Percentiles rank a stretch among this genome's conserved stretches.
Evolutionary conservation across 2,888 invertebrate species (phyloP).

Genomic region (Sphaerophoria taeniata): DNA sequence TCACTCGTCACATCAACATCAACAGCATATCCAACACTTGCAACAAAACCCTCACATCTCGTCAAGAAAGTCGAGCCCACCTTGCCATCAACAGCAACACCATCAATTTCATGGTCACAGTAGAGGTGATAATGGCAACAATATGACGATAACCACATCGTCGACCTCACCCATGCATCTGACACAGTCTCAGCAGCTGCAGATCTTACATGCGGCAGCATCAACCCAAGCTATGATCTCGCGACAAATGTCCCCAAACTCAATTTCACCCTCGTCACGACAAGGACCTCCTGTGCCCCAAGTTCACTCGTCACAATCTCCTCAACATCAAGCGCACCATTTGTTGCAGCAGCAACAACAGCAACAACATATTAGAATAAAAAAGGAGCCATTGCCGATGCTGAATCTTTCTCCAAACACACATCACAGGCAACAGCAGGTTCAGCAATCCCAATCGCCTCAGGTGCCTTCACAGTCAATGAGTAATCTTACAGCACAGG

Average conservation of each 20-base stretch:
- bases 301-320: slow-evolving; percentile 77
- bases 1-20: slow-evolving; percentile 79
- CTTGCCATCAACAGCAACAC: slow-evolving; percentile 67
- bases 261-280: slow-evolving; percentile 77
- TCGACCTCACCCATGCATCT: slow-evolving; percentile 80
- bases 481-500: slow-evolving; percentile 78
- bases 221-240: slow-evolving; percentile 77
- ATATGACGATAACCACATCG: slow-evolving; percentile 73
- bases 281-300: slow-evolving; percentile 74
- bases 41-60: slow-evolving; percentile 79
- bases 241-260: slow-evolving; percentile 79
- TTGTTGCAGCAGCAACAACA: slow-evolving; percentile 77
- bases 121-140: slow-evolving; percentile 72
- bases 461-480: slow-evolving; percentile 78
- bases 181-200: slow-evolving; percentile 82
- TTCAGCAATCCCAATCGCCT: slow-evolving; percentile 77
- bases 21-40: slow-evolving; percentile 78
- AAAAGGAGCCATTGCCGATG: slow-evolving; percentile 79
- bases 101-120: slow-evolving; percentile 71
- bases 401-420: slow-evolving; percentile 75
- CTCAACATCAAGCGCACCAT: slow-evolving; percentile 80
- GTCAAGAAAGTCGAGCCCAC: slow-evolving; percentile 75
- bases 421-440: slow-evolving; percentile 78
- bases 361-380: slow-evolving; percentile 80
- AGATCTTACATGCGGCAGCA: slow-evolving; percentile 81